phyloP scores from a whole-genome alignment of 2,113 vertebrate species.

The Phrynosoma blainvillii region DNA sequence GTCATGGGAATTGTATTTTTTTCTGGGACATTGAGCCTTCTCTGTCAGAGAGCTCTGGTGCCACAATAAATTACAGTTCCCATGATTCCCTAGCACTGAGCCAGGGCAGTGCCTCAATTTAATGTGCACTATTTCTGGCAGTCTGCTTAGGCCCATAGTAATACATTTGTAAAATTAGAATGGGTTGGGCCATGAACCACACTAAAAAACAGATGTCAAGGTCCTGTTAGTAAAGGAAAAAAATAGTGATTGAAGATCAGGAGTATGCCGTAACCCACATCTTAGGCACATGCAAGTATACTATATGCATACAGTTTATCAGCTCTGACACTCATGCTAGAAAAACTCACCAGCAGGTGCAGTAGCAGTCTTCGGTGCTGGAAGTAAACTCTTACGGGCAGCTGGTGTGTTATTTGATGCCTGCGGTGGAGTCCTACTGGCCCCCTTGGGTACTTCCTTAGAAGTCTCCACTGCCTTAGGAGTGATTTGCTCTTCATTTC shows the following conservation, averaged over 20 bases:
- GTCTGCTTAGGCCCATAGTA: too few species aligned
- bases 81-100: too few species aligned
- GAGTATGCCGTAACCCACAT: neutral
- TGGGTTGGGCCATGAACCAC: neutral
- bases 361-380: conserved; percentile 76
- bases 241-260: conserved; percentile 19
- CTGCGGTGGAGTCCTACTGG: conserved; percentile 60
- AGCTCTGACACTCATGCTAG: neutral
- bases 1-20: too few species aligned
- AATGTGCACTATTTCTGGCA: too few species aligned
- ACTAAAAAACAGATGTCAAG: neutral
- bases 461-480: conserved; percentile 70
- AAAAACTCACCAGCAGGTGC: conserved; percentile 73
- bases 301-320: neutral
- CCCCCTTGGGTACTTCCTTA: conserved; percentile 75
- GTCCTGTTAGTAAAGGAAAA: neutral
- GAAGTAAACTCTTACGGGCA: conserved; percentile 83
- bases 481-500: conserved; percentile 80
- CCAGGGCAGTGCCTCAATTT: too few species aligned
- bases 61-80: too few species aligned
- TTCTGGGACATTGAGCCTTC: too few species aligned
- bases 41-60: too few species aligned
- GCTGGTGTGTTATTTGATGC: conserved; percentile 71
- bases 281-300: neutral
- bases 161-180: conserved; percentile 34